A percentile compares a stretch with the other conserved stretches of the same genome.
phyloP scores from a whole-genome alignment of 2,888 invertebrate genomes.

The Pseudococcus longispinus region DNA sequence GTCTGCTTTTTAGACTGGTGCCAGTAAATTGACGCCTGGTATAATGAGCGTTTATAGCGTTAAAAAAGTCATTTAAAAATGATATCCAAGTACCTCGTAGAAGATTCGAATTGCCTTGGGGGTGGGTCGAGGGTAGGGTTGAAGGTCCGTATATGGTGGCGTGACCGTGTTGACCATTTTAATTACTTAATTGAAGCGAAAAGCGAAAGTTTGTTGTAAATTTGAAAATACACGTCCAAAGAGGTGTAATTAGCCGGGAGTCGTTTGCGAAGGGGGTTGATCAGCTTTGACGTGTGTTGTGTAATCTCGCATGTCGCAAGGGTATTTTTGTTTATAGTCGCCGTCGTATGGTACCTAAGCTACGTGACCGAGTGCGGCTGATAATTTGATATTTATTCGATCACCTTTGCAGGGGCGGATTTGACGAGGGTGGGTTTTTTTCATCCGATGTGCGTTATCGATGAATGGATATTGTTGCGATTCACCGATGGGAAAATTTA shows the following conservation, averaged over 20 bases:
- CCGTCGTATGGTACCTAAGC: neutral
- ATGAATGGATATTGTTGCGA: too few species aligned
- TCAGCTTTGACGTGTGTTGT: neutral
- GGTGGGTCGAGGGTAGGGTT: neutral
- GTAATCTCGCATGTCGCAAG: conserved; percentile 6
- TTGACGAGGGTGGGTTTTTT: too few species aligned
- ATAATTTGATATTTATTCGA: too few species aligned
- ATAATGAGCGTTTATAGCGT: neutral
- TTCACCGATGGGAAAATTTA: too few species aligned
- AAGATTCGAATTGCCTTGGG: neutral
- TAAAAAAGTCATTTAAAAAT: conserved; percentile 1
- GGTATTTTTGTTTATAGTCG: neutral
- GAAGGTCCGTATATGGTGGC: neutral
- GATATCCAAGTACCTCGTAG: neutral
- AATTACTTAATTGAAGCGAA: conserved; percentile 37
- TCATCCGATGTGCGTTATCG: too few species aligned
- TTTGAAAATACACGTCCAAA: neutral
- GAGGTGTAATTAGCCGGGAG: neutral
- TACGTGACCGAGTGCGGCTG: neutral
- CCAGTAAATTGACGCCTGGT: neutral
- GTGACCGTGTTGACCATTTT: conserved; percentile 31
- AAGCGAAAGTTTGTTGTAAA: conserved; percentile 4
- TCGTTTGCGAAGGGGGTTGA: neutral
- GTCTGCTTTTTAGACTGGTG: neutral
- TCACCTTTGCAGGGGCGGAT: too few species aligned